Conservation (phyloP, 2,888 invertebrate species). For the Prenolepis imparis region DNA sequence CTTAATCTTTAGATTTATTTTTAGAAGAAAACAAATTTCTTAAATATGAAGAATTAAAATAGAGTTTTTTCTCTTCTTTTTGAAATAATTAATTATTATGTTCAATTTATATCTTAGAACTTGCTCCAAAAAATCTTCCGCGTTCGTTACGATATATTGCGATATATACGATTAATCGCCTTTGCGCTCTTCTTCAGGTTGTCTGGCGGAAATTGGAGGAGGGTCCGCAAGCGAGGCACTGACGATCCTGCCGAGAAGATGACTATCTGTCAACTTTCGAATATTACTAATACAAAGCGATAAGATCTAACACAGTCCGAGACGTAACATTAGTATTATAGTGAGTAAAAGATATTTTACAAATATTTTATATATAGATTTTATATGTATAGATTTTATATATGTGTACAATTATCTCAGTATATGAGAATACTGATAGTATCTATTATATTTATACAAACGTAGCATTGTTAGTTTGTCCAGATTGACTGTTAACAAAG, state of each 20-base stretch:
- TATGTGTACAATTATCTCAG: conserved; percentile 63
- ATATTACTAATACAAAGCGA: conserved; percentile 34
- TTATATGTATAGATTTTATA: conserved; percentile 65
- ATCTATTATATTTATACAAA: conserved; percentile 77
- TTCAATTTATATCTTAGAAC: neutral
- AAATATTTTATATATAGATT: conserved; percentile 68
- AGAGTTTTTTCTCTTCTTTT: neutral
- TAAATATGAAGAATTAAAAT: neutral
- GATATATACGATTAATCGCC: conserved; percentile 14
- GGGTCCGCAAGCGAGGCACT: conserved; percentile 89
- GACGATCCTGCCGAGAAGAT: conserved; percentile 56
- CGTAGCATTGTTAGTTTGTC: conserved; percentile 77
- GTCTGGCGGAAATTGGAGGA: conserved; percentile 97
- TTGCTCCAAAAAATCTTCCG: neutral
- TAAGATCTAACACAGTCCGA: conserved; percentile 25
- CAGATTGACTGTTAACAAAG: conserved; percentile 80
- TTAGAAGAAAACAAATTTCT: neutral
- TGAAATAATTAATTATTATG: neutral
- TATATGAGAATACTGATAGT: conserved; percentile 70
- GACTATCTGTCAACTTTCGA: conserved; percentile 51
- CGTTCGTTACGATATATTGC: neutral
- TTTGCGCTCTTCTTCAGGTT: conserved; percentile 88
- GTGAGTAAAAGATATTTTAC: conserved; percentile 66
- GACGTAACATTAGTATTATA: conserved; percentile 70
- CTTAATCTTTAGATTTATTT: neutral